phyloP scores from a whole-genome alignment of 1,140 invertebrate genomes.

The Hypothenemus hampei region DNA sequence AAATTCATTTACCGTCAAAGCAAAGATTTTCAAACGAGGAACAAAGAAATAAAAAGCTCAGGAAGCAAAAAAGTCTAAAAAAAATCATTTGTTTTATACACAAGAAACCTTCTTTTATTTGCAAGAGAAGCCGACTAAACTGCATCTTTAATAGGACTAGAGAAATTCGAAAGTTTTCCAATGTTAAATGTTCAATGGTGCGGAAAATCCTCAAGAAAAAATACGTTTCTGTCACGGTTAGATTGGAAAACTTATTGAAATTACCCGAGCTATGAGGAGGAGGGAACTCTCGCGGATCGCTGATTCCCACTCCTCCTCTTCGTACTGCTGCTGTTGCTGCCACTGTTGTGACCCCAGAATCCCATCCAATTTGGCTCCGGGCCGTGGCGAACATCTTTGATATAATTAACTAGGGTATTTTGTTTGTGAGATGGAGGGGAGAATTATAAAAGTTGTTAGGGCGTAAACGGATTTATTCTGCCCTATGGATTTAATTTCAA shows the following conservation, averaged over 20 bases:
- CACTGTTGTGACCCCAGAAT: constrained; percentile 16
- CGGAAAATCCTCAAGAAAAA: constrained; percentile 19
- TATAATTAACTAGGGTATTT: constrained; percentile 23
- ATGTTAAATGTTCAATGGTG: constrained; percentile 19
- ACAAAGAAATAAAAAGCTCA: too few species aligned
- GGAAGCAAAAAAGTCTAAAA: too few species aligned
- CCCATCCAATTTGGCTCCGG: constrained; percentile 13
- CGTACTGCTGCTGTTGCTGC: too few species aligned
- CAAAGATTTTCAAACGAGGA: too few species aligned
- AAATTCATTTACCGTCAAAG: too few species aligned
- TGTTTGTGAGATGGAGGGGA: constrained; percentile 22
- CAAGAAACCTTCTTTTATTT: too few species aligned
- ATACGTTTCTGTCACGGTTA: constrained; percentile 10
- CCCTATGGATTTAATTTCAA: too few species aligned
- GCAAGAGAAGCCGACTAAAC: too few species aligned
- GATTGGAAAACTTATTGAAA: constrained; percentile 27
- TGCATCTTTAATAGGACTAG: too few species aligned
- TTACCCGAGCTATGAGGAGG: constrained; percentile 6
- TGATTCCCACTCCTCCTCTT: constrained; percentile 7
- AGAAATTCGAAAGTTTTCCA: too few species aligned
- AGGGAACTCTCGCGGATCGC: constrained; percentile 12
- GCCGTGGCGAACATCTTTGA: constrained; percentile 20
- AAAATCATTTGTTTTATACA: too few species aligned
- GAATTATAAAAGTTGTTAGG: constrained; percentile 10
- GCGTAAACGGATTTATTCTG: constrained; percentile 8